Evolutionary conservation across 2,113 vertebrate genomes (phyloP).

Genomic region (Morone chrysops): DNA sequence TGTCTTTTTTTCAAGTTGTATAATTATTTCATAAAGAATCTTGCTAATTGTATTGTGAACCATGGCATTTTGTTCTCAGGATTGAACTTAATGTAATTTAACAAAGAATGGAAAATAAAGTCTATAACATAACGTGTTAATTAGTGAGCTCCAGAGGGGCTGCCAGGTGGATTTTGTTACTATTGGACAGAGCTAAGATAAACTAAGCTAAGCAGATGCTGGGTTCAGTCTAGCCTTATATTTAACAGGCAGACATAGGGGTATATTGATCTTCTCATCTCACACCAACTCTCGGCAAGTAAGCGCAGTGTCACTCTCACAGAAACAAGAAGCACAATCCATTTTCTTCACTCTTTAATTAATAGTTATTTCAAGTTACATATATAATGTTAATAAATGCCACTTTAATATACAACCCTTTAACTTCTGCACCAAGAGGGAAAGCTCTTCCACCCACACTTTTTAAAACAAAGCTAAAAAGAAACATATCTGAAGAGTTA

Average conservation of each 20-base stretch:
- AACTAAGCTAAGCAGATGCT: background rate
- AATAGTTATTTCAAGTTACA: conserved; percentile 79
- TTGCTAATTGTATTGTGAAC: background rate
- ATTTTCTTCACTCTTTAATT: conserved; percentile 75
- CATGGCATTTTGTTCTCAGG: background rate
- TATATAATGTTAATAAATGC: conserved; percentile 80
- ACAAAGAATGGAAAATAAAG: background rate
- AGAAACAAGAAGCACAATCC: conserved; percentile 11
- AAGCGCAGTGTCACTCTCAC: background rate
- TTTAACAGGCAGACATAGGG: background rate
- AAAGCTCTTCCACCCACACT: conserved; percentile 63
- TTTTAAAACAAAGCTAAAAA: conserved; percentile 74
- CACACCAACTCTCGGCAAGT: background rate
- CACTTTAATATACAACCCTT: conserved; percentile 80
- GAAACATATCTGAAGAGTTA: conserved; percentile 71
- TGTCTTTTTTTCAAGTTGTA: background rate
- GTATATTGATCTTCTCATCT: background rate
- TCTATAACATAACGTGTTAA: background rate
- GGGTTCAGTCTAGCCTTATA: background rate
- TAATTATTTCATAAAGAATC: background rate
- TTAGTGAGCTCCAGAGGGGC: background rate
- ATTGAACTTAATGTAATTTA: background rate
- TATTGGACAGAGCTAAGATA: background rate
- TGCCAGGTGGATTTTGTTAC: background rate
- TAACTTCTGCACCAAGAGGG: conserved; percentile 55